Evolutionary conservation across 2,888 invertebrate species (phyloP).

Genomic region (Rambutsinella grinnellia): DNA sequence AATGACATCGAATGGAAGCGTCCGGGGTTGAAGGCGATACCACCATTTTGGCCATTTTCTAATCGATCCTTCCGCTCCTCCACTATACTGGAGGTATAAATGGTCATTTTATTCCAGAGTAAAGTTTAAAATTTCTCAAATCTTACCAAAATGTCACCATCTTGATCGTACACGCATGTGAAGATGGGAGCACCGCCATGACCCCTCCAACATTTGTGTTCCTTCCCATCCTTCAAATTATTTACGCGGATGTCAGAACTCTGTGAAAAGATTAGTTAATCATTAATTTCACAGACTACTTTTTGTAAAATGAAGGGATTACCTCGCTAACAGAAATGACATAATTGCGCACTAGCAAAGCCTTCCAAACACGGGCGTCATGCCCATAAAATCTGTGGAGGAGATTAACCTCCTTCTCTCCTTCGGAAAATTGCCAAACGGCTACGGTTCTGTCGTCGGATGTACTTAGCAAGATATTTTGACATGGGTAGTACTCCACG

Average conservation of each 20-base stretch:
- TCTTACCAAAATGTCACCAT: constrained; percentile 48
- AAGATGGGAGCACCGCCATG: constrained; percentile 56
- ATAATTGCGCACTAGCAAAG: constrained; percentile 25
- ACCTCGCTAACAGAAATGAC: constrained; percentile 52
- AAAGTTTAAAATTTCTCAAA: neutral
- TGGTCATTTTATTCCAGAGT: neutral
- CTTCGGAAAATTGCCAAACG: constrained; percentile 35
- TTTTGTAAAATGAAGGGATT: neutral
- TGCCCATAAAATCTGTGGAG: constrained; percentile 40
- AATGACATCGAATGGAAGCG: constrained; percentile 31
- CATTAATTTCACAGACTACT: neutral
- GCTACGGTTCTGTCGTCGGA: constrained; percentile 50
- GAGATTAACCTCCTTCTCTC: constrained; percentile 8
- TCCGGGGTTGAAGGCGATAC: constrained; percentile 23
- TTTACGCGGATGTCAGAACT: constrained; percentile 48
- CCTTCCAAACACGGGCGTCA: constrained; percentile 51
- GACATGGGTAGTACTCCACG: constrained; percentile 18
- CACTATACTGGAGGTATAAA: constrained; percentile 47
- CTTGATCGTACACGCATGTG: constrained; percentile 42
- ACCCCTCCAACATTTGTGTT: constrained; percentile 50
- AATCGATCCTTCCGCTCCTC: constrained; percentile 52
- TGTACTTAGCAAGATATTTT: constrained; percentile 34
- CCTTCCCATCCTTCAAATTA: constrained; percentile 35
- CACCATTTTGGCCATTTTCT: constrained; percentile 47
- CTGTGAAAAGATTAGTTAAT: no score